phyloP scores from a whole-genome alignment of 2,888 invertebrate species.

The Tenodera sinensis region DNA sequence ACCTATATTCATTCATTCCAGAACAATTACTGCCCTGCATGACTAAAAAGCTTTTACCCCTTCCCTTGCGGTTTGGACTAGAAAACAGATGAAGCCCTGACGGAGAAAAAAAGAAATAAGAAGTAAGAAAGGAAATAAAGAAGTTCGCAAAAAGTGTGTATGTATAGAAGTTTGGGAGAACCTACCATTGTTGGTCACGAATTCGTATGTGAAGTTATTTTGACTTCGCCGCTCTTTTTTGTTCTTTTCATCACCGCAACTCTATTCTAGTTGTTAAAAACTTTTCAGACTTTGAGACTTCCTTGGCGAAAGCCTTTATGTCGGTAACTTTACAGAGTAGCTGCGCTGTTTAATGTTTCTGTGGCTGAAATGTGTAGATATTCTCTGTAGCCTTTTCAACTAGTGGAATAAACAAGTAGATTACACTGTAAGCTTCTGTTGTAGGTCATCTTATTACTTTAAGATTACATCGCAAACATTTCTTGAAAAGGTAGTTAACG shows the following conservation, averaged over 20 bases:
- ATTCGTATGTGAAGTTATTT: background rate
- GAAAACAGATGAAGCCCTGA: background rate
- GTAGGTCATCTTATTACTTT: no score
- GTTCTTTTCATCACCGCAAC: background rate
- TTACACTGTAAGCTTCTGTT: no score
- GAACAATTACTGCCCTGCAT: background rate
- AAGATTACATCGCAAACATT: no score
- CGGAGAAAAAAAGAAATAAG: background rate
- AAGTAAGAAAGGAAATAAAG: background rate
- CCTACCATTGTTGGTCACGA: background rate
- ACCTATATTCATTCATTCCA: background rate
- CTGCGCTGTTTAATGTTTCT: no score
- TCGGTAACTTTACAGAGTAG: no score
- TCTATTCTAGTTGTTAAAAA: background rate
- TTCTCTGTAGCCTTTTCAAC: background rate
- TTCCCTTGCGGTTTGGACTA: background rate
- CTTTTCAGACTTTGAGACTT: background rate
- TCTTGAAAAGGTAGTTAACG: no score
- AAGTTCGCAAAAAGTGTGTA: background rate
- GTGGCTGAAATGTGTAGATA: background rate
- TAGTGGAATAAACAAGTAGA: no score
- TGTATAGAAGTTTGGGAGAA: background rate
- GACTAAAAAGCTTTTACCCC: background rate
- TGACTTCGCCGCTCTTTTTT: background rate
- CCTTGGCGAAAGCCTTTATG: background rate